These are phyloP conservation scores for Alauda arvensis DNA, from an alignment of 2,797 vertebrate species.

Conservation along the genomic window DNA sequence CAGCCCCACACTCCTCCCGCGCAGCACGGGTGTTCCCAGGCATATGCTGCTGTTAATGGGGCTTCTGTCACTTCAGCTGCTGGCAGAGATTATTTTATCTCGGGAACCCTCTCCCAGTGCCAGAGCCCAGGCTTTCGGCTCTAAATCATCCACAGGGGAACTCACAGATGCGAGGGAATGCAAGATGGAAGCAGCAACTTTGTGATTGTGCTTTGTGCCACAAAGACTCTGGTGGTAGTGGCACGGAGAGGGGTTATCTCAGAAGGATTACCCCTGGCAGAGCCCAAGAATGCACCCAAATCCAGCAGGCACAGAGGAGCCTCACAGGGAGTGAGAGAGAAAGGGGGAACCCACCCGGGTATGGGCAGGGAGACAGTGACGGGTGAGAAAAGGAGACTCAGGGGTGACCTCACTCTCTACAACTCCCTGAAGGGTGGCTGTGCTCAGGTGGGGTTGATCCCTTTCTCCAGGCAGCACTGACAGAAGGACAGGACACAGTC, in stretches of 20 bases:
- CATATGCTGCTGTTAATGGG: conserved; percentile 76
- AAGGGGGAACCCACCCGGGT: fast-evolving
- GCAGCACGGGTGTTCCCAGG: conserved; percentile 51
- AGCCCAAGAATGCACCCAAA: fast-evolving
- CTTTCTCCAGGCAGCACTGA: too few species aligned
- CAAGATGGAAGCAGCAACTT: background rate
- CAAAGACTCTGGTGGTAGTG: fast-evolving
- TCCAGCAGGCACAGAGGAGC: background rate
- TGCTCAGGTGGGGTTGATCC: too few species aligned
- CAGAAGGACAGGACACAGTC: too few species aligned
- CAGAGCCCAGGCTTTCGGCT: conserved; percentile 48
- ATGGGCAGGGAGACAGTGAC: fast-evolving
- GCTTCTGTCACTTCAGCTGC: conserved; percentile 78
- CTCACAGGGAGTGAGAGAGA: fast-evolving
- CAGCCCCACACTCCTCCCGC: background rate
- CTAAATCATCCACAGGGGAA: conserved; percentile 57
- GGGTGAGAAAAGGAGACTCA: too few species aligned
- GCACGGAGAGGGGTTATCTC: fast-evolving
- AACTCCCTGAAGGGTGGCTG: too few species aligned
- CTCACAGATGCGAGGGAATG: conserved; percentile 28
- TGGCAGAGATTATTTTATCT: conserved; percentile 57
- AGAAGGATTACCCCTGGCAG: fast-evolving
- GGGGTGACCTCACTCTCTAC: too few species aligned
- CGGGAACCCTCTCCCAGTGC: conserved; percentile 21
- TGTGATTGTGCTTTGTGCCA: background rate